Evolutionary conservation across 2,888 invertebrate genomes (phyloP).

Genomic region (Pterostichus madidus): DNA sequence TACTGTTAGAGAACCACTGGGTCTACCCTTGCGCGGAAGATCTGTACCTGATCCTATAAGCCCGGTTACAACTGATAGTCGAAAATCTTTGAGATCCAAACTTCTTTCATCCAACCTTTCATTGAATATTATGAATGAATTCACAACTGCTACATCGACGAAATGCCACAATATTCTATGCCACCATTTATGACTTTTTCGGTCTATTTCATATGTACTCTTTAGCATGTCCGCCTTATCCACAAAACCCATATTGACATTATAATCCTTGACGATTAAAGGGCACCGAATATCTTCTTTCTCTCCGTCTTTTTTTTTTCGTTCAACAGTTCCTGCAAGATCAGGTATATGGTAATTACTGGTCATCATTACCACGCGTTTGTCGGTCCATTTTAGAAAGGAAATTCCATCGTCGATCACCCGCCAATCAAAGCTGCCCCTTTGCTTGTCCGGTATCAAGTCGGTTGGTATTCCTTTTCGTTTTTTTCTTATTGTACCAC

Average conservation of each 20-base stretch:
- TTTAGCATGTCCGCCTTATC: conserved; percentile 68
- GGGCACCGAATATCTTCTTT: conserved; percentile 66
- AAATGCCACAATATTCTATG: not conserved
- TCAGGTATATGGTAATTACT: conserved; percentile 68
- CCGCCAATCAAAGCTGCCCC: too few relatives aligned
- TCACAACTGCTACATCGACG: not conserved
- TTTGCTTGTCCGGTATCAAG: too few relatives aligned
- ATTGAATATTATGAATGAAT: conserved; percentile 27
- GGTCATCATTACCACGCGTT: conserved; percentile 67
- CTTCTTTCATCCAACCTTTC: not conserved
- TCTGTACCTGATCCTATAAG: conserved; percentile 17
- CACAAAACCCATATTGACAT: conserved; percentile 68
- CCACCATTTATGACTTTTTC: conserved; percentile 13
- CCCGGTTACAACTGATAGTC: not conserved
- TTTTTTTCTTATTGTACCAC: too few relatives aligned
- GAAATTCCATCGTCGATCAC: conserved; percentile 68
- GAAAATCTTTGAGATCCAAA: not conserved
- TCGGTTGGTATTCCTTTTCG: too few relatives aligned
- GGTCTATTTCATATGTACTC: not conserved
- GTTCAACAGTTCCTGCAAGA: conserved; percentile 36
- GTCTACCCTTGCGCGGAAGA: not conserved
- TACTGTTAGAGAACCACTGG: not conserved
- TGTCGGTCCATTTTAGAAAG: conserved; percentile 69
- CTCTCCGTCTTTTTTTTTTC: conserved; percentile 67
- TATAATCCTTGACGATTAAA: conserved; percentile 68